Conservation (phyloP, 1,140 invertebrate species). For the Zaprionus camerounensis region DNA sequence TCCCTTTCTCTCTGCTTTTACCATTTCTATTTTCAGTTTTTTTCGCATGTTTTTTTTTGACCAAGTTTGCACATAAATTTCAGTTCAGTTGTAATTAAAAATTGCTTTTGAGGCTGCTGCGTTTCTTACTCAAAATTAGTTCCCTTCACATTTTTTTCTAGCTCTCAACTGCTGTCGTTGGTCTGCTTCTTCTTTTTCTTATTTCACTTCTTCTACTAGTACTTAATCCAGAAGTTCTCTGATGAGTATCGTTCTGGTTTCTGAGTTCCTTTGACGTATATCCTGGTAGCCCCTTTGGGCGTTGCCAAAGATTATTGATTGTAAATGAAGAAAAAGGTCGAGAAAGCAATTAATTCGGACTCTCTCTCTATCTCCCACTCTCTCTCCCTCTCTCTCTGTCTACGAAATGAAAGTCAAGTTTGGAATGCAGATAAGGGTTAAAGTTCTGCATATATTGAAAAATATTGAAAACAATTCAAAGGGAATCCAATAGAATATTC, state of each 20-base stretch:
- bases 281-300: neutral
- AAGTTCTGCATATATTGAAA: neutral
- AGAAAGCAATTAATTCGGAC: conserved; percentile 8
- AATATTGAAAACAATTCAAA: neutral
- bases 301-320: conserved; percentile 10
- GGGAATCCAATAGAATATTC: no score
- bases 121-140: conserved; percentile 74
- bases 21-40: conserved; percentile 23
- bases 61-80: conserved; percentile 77
- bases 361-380: neutral
- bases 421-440: neutral
- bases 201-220: neutral
- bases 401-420: conserved; percentile 9
- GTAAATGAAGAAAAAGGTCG: conserved; percentile 7
- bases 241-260: conserved; percentile 7
- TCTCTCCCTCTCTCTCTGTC: neutral
- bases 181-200: neutral
- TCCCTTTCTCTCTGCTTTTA: conserved; percentile 25
- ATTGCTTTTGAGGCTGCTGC: conserved; percentile 69
- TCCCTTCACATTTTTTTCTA: conserved; percentile 37
- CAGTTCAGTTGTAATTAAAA: conserved; percentile 79
- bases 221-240: conserved; percentile 33
- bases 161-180: neutral
- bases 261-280: neutral
- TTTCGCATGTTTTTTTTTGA: conserved; percentile 24